These are phyloP conservation scores for Talpa occidentalis DNA, from an alignment of 2,113 vertebrate genomes.

Conservation along the genomic window DNA sequence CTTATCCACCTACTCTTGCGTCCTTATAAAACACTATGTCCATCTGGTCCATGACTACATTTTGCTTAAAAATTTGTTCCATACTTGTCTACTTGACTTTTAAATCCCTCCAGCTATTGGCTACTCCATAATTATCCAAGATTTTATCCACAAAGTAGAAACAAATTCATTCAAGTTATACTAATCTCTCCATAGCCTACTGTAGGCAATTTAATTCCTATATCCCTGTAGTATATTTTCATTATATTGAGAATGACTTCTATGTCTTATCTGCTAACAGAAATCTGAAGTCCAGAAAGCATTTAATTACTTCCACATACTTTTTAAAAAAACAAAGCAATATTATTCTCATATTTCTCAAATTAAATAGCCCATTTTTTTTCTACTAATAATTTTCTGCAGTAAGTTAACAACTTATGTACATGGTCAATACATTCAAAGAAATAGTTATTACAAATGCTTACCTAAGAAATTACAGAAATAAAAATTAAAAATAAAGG, in stretches of 20 bases:
- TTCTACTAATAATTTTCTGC: background rate
- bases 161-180: background rate
- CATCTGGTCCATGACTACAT: background rate
- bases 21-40: background rate
- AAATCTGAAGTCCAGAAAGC: background rate
- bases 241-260: constrained; percentile 30
- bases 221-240: background rate
- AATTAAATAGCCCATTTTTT: constrained; percentile 10
- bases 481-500: background rate
- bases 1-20: background rate
- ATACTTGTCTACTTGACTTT: background rate
- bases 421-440: background rate
- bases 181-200: background rate
- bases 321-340: background rate
- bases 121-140: background rate
- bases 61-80: background rate
- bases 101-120: background rate
- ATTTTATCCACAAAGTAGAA: background rate
- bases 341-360: constrained; percentile 12
- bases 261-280: background rate
- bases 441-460: background rate
- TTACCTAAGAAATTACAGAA: background rate
- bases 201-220: background rate
- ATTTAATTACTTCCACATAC: background rate
- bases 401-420: background rate